Conservation (phyloP, 1,140 invertebrate genomes). For the Rhagoletis pomonella region DNA sequence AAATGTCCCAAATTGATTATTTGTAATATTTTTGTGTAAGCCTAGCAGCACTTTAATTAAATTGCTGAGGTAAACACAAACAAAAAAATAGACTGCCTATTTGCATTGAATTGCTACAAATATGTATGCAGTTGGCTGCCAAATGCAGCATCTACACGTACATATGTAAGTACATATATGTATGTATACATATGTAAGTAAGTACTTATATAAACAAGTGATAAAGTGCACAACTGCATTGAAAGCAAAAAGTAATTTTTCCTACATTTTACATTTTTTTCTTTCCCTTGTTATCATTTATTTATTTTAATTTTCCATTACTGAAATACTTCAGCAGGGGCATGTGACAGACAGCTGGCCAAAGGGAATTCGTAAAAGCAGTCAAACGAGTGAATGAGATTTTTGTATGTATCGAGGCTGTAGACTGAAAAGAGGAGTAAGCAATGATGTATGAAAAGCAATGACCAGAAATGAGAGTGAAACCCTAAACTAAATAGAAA, state of each 20-base stretch:
- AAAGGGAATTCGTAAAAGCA: neutral
- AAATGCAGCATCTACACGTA: neutral
- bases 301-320: neutral
- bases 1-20: neutral
- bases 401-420: neutral
- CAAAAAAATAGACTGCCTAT: neutral
- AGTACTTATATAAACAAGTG: no score
- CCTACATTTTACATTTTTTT: no score
- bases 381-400: neutral
- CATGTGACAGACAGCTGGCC: neutral
- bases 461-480: no score
- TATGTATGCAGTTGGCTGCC: neutral
- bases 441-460: no score
- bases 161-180: no score
- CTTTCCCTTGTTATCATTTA: no score
- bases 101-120: neutral
- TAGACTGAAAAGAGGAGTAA: no score
- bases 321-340: neutral
- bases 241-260: no score
- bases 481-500: no score
- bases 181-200: no score
- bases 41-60: constrained; percentile 21
- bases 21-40: neutral
- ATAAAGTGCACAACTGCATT: no score
- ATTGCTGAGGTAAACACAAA: neutral